A percentile compares a stretch with the other conserved stretches of the same genome.
Evolutionary conservation across 2,113 vertebrate genomes (phyloP).

Genomic region (Eubucco bourcierii): DNA sequence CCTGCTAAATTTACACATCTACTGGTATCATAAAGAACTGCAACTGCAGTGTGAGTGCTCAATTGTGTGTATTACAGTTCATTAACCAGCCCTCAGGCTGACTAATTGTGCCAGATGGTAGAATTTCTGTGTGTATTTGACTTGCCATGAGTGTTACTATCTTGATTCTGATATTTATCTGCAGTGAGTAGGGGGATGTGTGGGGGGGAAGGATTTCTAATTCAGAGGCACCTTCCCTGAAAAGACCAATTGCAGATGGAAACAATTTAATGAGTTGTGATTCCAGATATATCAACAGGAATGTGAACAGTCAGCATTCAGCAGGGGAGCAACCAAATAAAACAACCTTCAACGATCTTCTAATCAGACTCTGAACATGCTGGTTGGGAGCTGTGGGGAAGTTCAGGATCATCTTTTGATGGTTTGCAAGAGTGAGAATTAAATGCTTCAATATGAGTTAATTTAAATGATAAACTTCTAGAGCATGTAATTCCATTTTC

Average conservation of each 20-base stretch:
- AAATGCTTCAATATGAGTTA: not conserved
- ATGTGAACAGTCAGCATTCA: constrained; percentile 36
- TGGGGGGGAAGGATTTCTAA: not conserved
- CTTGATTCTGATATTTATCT: constrained; percentile 59
- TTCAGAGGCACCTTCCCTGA: constrained; percentile 35
- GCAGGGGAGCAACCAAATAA: not conserved
- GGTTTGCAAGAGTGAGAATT: not conserved
- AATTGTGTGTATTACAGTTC: constrained; percentile 63
- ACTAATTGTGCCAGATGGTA: constrained; percentile 71
- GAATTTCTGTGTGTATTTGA: constrained; percentile 64
- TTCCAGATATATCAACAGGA: constrained; percentile 21
- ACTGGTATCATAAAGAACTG: constrained; percentile 17
- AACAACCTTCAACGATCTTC: not conserved
- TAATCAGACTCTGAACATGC: not conserved
- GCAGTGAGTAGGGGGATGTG: not conserved
- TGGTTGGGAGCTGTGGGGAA: not conserved
- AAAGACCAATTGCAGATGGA: constrained; percentile 52
- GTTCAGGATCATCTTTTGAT: fast-evolving
- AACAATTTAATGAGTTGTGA: constrained; percentile 40
- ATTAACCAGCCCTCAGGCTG: constrained; percentile 59
- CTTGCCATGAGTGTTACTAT: constrained; percentile 49
- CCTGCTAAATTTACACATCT: constrained; percentile 2
- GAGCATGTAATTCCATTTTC: not conserved
- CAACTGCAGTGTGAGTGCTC: constrained; percentile 5
- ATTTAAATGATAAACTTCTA: not conserved